Conservation (phyloP, 2,888 invertebrate genomes). For the Sepiola atlantica region DNA sequence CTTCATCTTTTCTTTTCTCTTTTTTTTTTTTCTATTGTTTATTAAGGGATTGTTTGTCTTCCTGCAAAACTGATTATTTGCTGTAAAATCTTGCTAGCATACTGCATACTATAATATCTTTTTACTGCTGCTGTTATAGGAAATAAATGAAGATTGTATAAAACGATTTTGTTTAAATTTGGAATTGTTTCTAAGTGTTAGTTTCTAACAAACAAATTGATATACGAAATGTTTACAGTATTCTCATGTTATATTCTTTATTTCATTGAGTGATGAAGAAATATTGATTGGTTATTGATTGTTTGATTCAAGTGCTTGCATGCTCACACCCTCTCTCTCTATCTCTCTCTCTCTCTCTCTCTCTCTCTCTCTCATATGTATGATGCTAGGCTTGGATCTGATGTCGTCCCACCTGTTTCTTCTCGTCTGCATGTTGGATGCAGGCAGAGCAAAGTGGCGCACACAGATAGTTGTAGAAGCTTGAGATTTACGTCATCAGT, state of each 20-base stretch:
- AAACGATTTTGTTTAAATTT: not conserved
- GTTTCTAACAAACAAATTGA: not conserved
- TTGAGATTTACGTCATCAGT: slow-evolving; percentile 12
- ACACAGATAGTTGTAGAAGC: not conserved
- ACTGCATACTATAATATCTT: not conserved
- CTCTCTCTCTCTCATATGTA: no score
- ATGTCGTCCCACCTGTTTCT: not conserved
- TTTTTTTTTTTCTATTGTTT: not conserved
- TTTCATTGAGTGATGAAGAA: not conserved
- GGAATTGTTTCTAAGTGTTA: not conserved
- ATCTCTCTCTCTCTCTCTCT: no score
- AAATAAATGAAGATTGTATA: not conserved
- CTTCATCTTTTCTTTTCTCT: not conserved
- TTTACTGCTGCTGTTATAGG: not conserved
- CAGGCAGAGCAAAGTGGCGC: not conserved
- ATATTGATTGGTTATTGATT: slow-evolving; percentile 8
- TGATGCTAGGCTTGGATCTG: not conserved
- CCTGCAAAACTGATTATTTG: not conserved
- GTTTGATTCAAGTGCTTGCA: not conserved
- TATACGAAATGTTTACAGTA: not conserved
- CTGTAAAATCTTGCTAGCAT: not conserved
- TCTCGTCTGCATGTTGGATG: not conserved
- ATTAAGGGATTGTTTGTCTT: not conserved
- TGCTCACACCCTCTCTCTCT: not conserved
- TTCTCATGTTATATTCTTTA: slow-evolving; percentile 5